Percentiles rank a stretch among this genome's conserved stretches.
These are phyloP conservation scores for Meloidogyne chitwoodi DNA, from an alignment of 1,140 invertebrate species.

Conservation along the genomic window DNA sequence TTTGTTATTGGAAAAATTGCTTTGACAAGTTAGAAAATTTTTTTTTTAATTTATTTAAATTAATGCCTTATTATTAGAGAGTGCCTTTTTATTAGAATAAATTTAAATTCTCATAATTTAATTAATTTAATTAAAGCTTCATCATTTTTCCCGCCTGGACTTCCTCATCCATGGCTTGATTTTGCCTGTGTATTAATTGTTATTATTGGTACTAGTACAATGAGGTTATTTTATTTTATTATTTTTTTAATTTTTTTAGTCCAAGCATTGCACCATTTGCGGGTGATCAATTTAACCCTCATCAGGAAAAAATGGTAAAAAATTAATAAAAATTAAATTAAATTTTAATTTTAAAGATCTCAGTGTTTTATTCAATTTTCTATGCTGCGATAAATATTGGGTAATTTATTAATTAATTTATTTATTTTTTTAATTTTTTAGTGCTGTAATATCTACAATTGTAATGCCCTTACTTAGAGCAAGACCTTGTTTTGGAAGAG, in stretches of 20 bases:
- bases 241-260: too few species aligned
- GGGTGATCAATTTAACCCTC: slow-evolving; percentile 85
- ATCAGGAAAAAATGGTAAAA: slow-evolving; percentile 61
- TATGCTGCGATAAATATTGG: slow-evolving; percentile 24
- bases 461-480: slow-evolving; percentile 61
- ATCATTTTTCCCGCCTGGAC: not conserved
- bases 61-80: not conserved
- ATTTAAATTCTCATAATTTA: not conserved
- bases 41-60: not conserved
- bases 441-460: slow-evolving; percentile 18
- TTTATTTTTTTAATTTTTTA: slow-evolving; percentile 1
- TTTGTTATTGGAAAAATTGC: slow-evolving; percentile 22
- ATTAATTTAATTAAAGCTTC: not conserved
- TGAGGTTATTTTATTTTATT: too few species aligned
- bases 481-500: slow-evolving; percentile 75
- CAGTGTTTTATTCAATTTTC: slow-evolving; percentile 26
- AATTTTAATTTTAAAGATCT: not conserved
- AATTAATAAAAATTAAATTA: not conserved
- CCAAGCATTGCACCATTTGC: slow-evolving; percentile 93
- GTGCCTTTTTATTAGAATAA: not conserved
- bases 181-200: slow-evolving; percentile 5
- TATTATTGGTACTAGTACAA: slow-evolving; percentile 69
- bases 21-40: not conserved
- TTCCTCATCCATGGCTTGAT: slow-evolving; percentile 1
- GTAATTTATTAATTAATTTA: not conserved